Percentiles rank a stretch among this genome's conserved stretches.
Evolutionary conservation across 2,888 invertebrate genomes (phyloP).

Genomic region (Toxonevra muliebris): DNA sequence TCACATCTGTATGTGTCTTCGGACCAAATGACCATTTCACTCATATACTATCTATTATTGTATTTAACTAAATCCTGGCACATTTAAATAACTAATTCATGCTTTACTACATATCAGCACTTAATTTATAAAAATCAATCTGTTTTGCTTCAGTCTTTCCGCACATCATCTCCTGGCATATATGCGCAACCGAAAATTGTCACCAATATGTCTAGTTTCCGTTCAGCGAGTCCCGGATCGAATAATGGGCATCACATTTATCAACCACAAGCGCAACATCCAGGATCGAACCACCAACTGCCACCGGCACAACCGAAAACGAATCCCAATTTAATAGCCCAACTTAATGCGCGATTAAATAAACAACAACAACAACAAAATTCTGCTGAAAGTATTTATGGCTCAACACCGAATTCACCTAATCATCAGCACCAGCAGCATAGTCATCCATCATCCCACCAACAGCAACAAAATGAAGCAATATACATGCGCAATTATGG

Average conservation of each 20-base stretch:
- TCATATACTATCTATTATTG: background rate
- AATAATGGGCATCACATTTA: slow-evolving; percentile 50
- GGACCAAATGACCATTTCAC: no score
- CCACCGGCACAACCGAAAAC: slow-evolving; percentile 62
- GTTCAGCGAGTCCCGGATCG: slow-evolving; percentile 60
- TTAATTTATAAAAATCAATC: slow-evolving; percentile 1
- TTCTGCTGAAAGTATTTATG: slow-evolving; percentile 55
- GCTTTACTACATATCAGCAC: background rate
- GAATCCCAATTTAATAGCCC: slow-evolving; percentile 64
- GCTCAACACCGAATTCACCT: slow-evolving; percentile 48
- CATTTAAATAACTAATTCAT: background rate
- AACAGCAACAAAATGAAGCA: slow-evolving; percentile 45
- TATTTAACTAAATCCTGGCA: slow-evolving; percentile 1
- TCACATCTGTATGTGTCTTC: no score
- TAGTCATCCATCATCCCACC: slow-evolving; percentile 40
- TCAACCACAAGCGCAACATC: slow-evolving; percentile 36
- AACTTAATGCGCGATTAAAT: slow-evolving; percentile 63
- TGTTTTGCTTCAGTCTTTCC: slow-evolving; percentile 58
- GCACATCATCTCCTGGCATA: slow-evolving; percentile 63
- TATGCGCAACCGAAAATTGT: slow-evolving; percentile 65
- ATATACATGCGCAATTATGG: slow-evolving; percentile 51
- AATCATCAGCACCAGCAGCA: slow-evolving; percentile 46
- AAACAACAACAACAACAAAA: slow-evolving; percentile 55
- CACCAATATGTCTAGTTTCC: slow-evolving; percentile 64
- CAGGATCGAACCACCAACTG: slow-evolving; percentile 44